These are phyloP conservation scores for Pseudopipra pipra DNA, from an alignment of 2,113 vertebrate species.

Conservation along the genomic window DNA sequence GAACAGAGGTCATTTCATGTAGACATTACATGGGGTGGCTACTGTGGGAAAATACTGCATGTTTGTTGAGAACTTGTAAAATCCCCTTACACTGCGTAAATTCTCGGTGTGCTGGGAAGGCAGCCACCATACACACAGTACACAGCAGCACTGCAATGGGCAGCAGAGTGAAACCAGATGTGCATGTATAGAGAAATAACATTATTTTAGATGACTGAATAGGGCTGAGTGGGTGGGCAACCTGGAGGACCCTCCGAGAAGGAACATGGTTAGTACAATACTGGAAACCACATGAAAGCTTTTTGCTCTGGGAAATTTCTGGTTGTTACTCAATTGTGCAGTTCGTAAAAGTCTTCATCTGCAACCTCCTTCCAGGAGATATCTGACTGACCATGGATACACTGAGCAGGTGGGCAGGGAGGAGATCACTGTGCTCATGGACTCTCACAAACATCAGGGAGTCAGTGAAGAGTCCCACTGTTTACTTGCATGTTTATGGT, in stretches of 20 bases:
- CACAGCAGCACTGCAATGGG: constrained; percentile 74
- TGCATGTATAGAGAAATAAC: constrained; percentile 69
- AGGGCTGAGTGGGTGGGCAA: constrained; percentile 75
- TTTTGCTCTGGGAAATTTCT: neutral
- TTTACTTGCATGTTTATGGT: neutral
- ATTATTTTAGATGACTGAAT: constrained; percentile 76
- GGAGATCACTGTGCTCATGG: neutral
- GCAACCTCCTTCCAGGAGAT: neutral
- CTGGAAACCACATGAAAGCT: constrained; percentile 53
- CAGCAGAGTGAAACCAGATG: constrained; percentile 79
- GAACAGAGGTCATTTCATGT: constrained; percentile 39
- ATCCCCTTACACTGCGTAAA: constrained; percentile 71
- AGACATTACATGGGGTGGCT: constrained; percentile 33
- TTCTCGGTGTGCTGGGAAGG: constrained; percentile 77
- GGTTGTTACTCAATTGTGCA: neutral
- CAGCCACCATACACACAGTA: constrained; percentile 74
- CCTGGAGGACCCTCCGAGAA: constrained; percentile 55
- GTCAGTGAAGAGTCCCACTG: neutral
- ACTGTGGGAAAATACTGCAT: constrained; percentile 65
- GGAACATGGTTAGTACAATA: constrained; percentile 56
- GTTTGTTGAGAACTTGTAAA: constrained; percentile 74
- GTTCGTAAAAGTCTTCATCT: neutral
- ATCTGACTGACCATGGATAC: neutral
- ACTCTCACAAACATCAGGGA: neutral
- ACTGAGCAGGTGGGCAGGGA: neutral